Evolutionary conservation across 2,888 invertebrate species (phyloP).

Genomic region (Drepana falcataria): DNA sequence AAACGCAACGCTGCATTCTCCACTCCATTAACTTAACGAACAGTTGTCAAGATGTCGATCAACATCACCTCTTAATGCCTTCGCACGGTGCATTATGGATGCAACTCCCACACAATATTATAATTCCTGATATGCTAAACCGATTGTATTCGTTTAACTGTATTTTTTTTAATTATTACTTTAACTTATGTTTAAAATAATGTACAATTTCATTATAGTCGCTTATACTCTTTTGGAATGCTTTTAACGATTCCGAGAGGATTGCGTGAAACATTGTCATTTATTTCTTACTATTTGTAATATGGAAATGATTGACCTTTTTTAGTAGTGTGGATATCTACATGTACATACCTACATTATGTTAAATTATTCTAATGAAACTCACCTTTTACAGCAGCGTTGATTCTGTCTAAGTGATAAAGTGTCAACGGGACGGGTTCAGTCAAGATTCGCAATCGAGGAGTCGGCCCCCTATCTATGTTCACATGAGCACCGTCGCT

Average conservation of each 20-base stretch:
- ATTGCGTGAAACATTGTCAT: background rate
- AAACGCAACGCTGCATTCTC: conserved; percentile 50
- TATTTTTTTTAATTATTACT: conserved; percentile 24
- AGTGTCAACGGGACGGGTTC: conserved; percentile 76
- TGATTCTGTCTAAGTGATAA: conserved; percentile 73
- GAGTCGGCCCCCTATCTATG: conserved; percentile 43
- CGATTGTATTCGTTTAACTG: conserved; percentile 34
- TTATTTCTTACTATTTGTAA: background rate
- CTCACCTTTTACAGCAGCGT: conserved; percentile 77
- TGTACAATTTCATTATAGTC: background rate
- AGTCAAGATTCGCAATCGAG: conserved; percentile 55
- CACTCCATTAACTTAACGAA: conserved; percentile 76
- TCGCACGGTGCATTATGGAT: conserved; percentile 59
- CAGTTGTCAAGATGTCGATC: conserved; percentile 77
- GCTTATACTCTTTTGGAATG: background rate
- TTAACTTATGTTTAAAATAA: conserved; percentile 7
- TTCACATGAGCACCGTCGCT: conserved; percentile 52
- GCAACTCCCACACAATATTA: conserved; percentile 64
- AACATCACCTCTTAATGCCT: conserved; percentile 68
- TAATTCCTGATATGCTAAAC: conserved; percentile 46
- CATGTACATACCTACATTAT: background rate
- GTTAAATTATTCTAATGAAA: background rate
- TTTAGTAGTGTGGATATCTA: too few species aligned
- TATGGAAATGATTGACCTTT: background rate
- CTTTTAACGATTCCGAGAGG: background rate